phyloP scores from a whole-genome alignment of 2,888 invertebrate species.

The Zaprionus bogoriensis region DNA sequence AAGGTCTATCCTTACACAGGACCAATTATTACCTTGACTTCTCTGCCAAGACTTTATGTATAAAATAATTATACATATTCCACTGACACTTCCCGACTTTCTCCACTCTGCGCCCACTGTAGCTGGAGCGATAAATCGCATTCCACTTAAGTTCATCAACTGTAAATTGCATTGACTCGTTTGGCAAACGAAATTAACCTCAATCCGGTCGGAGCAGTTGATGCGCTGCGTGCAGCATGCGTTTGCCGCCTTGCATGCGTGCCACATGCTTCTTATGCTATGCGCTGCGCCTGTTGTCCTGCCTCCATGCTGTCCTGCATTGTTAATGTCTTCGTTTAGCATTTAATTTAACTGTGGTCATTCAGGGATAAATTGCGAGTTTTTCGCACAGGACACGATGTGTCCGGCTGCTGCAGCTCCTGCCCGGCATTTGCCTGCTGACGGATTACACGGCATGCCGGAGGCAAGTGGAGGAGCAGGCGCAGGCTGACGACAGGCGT shows the following conservation, averaged over 20 bases:
- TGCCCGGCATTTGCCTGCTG: slow-evolving; percentile 33
- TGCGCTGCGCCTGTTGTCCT: slow-evolving; percentile 33
- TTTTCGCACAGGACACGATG: not conserved
- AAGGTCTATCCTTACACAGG: too few relatives aligned
- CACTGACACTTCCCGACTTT: not conserved
- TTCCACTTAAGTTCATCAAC: slow-evolving; percentile 6
- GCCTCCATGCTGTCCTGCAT: slow-evolving; percentile 48
- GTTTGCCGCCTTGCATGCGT: too few relatives aligned
- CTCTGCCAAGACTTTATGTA: too few relatives aligned
- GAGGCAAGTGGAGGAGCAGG: not conserved
- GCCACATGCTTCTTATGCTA: too few relatives aligned
- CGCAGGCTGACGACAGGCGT: slow-evolving; percentile 32
- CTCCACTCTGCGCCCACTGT: not conserved
- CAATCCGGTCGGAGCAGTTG: slow-evolving; percentile 16
- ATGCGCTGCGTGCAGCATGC: slow-evolving; percentile 23
- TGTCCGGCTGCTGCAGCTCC: slow-evolving; percentile 1
- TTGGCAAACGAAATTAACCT: slow-evolving; percentile 31
- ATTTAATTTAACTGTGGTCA: slow-evolving; percentile 78
- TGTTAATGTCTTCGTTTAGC: slow-evolving; percentile 79
- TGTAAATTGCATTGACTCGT: slow-evolving; percentile 20
- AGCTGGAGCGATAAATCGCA: not conserved
- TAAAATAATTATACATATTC: too few relatives aligned
- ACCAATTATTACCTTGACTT: too few relatives aligned
- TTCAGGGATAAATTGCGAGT: slow-evolving; percentile 56
- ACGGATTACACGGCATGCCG: slow-evolving; percentile 50